phyloP scores from a whole-genome alignment of 2,113 vertebrate species.

The Mesembrinibis cayennensis region DNA sequence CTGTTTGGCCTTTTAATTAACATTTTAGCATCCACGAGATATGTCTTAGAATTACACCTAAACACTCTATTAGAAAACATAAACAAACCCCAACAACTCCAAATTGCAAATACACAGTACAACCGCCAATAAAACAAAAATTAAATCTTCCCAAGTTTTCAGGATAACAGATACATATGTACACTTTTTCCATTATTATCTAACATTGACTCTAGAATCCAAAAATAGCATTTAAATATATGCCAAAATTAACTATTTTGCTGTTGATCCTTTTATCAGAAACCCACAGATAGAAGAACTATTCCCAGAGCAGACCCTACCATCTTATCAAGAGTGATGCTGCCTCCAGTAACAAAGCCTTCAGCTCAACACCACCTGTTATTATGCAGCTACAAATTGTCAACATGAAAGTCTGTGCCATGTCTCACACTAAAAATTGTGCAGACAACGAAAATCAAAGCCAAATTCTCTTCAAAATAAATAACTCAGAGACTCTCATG shows the following conservation, averaged over 20 bases:
- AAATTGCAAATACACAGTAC: neutral
- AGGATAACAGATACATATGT: neutral
- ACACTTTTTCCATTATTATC: neutral
- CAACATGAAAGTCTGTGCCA: neutral
- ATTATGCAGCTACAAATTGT: neutral
- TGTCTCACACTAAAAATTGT: neutral
- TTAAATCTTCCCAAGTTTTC: neutral
- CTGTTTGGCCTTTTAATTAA: neutral
- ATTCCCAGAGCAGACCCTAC: neutral
- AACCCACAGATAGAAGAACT: neutral
- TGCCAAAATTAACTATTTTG: neutral
- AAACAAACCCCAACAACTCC: neutral
- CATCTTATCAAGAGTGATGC: neutral
- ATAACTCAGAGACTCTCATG: neutral
- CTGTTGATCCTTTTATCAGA: neutral
- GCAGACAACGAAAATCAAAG: neutral
- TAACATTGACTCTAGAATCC: neutral
- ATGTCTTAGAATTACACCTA: neutral
- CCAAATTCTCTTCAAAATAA: neutral
- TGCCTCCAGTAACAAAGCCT: neutral
- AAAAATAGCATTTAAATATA: neutral
- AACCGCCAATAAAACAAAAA: neutral
- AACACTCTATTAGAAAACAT: neutral
- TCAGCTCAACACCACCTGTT: neutral
- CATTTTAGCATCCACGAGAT: neutral